These are phyloP conservation scores for Zophobas atratus DNA, from an alignment of 1,140 invertebrate genomes.

Conservation along the genomic window DNA sequence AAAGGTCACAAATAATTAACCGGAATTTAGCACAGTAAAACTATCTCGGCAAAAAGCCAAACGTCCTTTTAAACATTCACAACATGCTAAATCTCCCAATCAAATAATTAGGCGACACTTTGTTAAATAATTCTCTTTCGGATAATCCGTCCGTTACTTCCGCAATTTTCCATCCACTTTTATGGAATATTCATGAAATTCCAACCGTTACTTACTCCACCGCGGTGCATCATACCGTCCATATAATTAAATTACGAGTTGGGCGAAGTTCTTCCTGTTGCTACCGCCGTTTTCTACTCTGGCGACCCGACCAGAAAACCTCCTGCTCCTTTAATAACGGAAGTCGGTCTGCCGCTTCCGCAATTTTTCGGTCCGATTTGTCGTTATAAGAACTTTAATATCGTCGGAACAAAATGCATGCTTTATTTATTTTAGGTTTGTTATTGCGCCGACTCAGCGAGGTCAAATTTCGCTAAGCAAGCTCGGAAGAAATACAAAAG, in stretches of 20 bases:
- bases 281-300: not conserved
- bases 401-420: conserved; percentile 12
- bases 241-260: conserved; percentile 1
- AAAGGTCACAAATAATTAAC: too few relatives aligned
- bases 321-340: conserved; percentile 20
- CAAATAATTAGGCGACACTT: conserved; percentile 12
- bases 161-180: conserved; percentile 8
- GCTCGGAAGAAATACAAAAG: too few relatives aligned
- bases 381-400: conserved; percentile 18
- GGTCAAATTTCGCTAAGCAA: too few relatives aligned
- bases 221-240: not conserved
- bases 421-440: conserved; percentile 21
- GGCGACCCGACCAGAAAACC: not conserved
- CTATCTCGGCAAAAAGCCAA: too few relatives aligned
- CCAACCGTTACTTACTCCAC: not conserved
- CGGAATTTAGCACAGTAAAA: too few relatives aligned
- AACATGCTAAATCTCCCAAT: not conserved
- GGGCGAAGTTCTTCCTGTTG: not conserved
- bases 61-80: too few relatives aligned
- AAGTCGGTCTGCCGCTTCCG: conserved; percentile 15
- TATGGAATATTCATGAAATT: conserved; percentile 28
- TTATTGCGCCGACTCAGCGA: not conserved
- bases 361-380: conserved; percentile 22
- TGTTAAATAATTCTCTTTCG: conserved; percentile 31
- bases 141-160: not conserved